phyloP scores from a whole-genome alignment of 2,113 vertebrate genomes.

The Cynocephalus volans region DNA sequence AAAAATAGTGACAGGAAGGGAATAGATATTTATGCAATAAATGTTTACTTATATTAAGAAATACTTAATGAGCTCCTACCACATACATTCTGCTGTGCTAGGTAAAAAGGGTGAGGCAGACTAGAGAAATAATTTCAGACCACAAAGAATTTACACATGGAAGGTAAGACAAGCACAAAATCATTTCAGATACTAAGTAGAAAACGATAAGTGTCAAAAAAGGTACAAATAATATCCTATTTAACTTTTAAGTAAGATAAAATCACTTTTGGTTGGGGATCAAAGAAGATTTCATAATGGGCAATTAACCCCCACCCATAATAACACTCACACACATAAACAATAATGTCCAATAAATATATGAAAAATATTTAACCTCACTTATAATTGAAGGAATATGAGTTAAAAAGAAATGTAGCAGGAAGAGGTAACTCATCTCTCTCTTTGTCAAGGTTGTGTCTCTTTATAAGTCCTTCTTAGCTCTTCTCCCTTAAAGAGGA shows the following conservation, averaged over 20 bases:
- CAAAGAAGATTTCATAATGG: neutral
- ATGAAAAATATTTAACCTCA: neutral
- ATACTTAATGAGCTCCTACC: neutral
- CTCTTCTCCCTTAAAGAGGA: neutral
- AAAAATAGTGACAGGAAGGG: neutral
- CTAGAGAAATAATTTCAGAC: slow-evolving; percentile 5
- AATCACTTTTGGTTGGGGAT: neutral
- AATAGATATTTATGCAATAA: neutral
- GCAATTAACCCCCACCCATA: neutral
- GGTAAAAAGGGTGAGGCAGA: neutral
- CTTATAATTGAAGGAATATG: neutral
- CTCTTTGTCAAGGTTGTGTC: neutral
- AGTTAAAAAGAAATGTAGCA: neutral
- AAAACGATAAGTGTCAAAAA: neutral
- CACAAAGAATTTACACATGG: neutral
- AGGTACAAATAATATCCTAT: neutral
- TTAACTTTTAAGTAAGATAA: slow-evolving; percentile 6
- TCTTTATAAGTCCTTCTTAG: neutral
- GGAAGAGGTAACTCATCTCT: neutral
- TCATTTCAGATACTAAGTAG: neutral
- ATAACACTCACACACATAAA: neutral
- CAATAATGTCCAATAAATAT: neutral
- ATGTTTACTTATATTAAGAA: neutral
- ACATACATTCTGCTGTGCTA: neutral
- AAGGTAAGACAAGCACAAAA: neutral